Evolutionary conservation across 2,797 vertebrate species (phyloP).

Genomic region (Rachycentron canadum): DNA sequence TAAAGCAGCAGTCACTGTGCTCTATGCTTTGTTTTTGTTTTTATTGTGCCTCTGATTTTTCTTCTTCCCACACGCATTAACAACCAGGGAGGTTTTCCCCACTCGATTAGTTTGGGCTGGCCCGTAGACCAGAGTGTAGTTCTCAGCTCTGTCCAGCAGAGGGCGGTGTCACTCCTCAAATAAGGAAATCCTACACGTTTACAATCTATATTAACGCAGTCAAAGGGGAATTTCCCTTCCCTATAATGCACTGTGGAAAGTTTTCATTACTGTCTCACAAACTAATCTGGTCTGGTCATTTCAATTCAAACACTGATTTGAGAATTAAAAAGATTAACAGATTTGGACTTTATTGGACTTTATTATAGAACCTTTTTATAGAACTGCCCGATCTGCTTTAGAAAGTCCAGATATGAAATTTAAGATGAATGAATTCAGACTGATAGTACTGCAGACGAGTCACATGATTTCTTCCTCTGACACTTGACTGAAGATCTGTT

Average conservation of each 20-base stretch:
- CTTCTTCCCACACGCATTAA: not conserved
- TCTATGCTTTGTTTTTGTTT: too few relatives aligned
- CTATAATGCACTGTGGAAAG: not conserved
- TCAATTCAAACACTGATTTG: not conserved
- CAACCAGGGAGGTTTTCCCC: not conserved
- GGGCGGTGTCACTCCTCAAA: conserved; percentile 3
- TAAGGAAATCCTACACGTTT: not conserved
- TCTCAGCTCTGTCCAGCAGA: conserved; percentile 44
- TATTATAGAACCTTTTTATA: not conserved
- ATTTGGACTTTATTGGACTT: too few relatives aligned
- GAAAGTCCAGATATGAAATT: not conserved
- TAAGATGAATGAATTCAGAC: conserved; percentile 2
- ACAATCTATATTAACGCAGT: not conserved
- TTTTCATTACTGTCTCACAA: not conserved
- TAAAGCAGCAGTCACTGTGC: not conserved
- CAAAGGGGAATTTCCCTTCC: conserved; percentile 18
- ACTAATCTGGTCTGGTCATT: not conserved
- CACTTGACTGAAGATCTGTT: not conserved
- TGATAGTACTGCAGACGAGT: not conserved
- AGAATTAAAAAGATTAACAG: not conserved
- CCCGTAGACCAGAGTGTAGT: not conserved
- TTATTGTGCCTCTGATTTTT: not conserved
- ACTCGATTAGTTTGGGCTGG: conserved; percentile 13
- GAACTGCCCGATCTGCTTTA: not conserved
- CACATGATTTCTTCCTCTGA: not conserved